Conservation (phyloP, 2,888 invertebrate species). For the Oligia fasciuncula region DNA sequence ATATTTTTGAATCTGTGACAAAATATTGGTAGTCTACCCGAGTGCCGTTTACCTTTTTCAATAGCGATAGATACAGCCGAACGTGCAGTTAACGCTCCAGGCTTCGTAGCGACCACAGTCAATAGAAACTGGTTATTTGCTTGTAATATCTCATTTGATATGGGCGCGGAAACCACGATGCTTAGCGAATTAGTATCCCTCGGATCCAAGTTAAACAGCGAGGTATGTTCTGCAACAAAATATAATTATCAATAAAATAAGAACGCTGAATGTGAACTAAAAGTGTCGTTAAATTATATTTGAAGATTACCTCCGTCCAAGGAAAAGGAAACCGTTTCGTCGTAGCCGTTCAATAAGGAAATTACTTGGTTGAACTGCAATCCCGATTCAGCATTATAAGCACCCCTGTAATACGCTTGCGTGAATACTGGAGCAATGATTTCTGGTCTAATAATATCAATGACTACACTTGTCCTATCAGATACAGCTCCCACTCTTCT, state of each 20-base stretch:
- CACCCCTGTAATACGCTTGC: constrained; percentile 74
- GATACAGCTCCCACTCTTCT: neutral
- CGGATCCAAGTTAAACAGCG: constrained; percentile 25
- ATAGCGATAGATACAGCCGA: constrained; percentile 72
- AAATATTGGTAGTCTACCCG: neutral
- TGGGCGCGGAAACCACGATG: constrained; percentile 39
- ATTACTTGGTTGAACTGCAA: constrained; percentile 70
- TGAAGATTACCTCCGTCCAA: constrained; percentile 30
- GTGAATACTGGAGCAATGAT: constrained; percentile 70
- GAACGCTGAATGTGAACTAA: neutral
- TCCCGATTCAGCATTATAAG: constrained; percentile 66
- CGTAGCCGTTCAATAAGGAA: constrained; percentile 67
- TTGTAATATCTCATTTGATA: constrained; percentile 67
- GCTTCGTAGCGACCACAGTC: constrained; percentile 67
- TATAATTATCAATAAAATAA: neutral
- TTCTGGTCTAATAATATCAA: constrained; percentile 24
- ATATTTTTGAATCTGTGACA: too few relatives aligned
- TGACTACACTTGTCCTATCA: neutral
- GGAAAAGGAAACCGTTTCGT: constrained; percentile 17
- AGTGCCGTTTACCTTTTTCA: constrained; percentile 65
- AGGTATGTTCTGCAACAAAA: constrained; percentile 62
- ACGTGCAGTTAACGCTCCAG: constrained; percentile 56
- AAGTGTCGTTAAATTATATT: constrained; percentile 2
- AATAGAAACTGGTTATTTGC: constrained; percentile 68
- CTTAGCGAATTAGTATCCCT: constrained; percentile 48